phyloP scores from a whole-genome alignment of 2,797 vertebrate genomes.

The Myotis pilosus region DNA sequence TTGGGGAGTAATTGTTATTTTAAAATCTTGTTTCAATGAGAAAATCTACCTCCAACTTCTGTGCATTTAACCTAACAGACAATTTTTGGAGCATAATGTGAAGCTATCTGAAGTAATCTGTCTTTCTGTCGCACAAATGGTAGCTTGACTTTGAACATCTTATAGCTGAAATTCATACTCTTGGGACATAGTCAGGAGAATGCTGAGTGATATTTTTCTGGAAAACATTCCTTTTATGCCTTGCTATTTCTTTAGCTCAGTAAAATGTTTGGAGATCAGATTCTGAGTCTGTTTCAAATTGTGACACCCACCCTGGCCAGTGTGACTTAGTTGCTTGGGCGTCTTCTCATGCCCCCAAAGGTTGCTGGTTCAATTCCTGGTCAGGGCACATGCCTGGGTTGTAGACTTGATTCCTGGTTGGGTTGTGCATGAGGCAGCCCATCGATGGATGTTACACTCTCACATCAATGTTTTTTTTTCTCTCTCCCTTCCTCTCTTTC shows the following conservation, averaged over 20 bases:
- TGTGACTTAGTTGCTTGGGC: not conserved
- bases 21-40: slow-evolving; percentile 50
- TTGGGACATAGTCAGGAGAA: slow-evolving; percentile 34
- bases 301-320: not conserved
- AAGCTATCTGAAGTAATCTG: slow-evolving; percentile 45
- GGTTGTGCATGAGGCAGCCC: not conserved
- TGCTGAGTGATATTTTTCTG: slow-evolving; percentile 11
- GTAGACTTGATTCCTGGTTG: not conserved
- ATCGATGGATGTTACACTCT: not conserved
- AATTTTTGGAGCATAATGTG: slow-evolving; percentile 47
- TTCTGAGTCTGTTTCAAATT: slow-evolving; percentile 45
- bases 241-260: slow-evolving; percentile 37
- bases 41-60: slow-evolving; percentile 51
- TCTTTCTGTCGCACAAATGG: slow-evolving; percentile 45
- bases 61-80: slow-evolving; percentile 45
- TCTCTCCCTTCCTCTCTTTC: not conserved
- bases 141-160: slow-evolving; percentile 47
- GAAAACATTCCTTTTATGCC: slow-evolving; percentile 15
- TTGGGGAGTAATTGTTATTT: not conserved
- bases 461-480: not conserved
- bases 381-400: not conserved
- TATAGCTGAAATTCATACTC: slow-evolving; percentile 28
- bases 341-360: not conserved
- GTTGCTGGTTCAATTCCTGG: not conserved
- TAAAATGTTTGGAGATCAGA: slow-evolving; percentile 39